phyloP scores from a whole-genome alignment of 2,888 invertebrate species.

The Cepaea hortensis region DNA sequence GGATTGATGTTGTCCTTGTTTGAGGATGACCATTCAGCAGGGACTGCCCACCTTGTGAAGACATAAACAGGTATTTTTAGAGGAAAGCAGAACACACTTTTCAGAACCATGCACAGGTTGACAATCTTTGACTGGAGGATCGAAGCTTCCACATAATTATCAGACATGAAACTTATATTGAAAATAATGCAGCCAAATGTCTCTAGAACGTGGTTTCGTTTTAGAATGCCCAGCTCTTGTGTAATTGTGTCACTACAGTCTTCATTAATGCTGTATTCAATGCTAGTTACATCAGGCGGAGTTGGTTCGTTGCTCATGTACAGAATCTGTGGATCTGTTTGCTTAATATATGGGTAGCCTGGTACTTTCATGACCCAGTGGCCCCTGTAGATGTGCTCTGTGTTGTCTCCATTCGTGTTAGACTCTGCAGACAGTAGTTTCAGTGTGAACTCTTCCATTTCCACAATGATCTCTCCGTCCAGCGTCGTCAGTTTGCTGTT shows the following conservation, averaged over 20 bases:
- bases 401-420: conserved; percentile 29
- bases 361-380: background rate
- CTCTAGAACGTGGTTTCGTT: background rate
- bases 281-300: background rate
- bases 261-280: too few relatives aligned
- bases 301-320: background rate
- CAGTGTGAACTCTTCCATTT: conserved; percentile 47
- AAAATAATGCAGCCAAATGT: conserved; percentile 19
- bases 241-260: conserved; percentile 8
- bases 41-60: conserved; percentile 45
- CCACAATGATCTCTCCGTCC: conserved; percentile 47
- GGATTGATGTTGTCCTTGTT: conserved; percentile 28
- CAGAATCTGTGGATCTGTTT: background rate
- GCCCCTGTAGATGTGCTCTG: background rate
- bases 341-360: background rate
- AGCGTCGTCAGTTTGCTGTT: conserved; percentile 54
- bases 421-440: conserved; percentile 30
- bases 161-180: conserved; percentile 3
- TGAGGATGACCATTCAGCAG: background rate
- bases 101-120: background rate
- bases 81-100: conserved; percentile 11
- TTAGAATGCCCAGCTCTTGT: background rate
- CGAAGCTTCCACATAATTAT: conserved; percentile 21
- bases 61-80: conserved; percentile 36
- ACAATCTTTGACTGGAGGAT: conserved; percentile 13